A percentile compares a stretch with the other conserved stretches of the same genome.
phyloP scores from a whole-genome alignment of 2,113 vertebrate species.

The Excalfactoria chinensis region DNA sequence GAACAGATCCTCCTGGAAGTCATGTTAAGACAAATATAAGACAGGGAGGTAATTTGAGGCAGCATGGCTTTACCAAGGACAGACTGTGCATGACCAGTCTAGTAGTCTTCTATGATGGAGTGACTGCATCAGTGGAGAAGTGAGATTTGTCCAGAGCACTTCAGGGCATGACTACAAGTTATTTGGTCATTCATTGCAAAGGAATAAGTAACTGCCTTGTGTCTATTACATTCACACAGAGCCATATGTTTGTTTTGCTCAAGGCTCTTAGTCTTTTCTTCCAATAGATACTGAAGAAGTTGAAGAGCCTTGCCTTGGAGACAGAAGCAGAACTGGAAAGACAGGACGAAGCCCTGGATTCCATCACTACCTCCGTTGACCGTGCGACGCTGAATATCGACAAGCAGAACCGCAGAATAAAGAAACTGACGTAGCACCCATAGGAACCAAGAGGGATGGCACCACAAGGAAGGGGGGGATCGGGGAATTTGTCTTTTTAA shows the following conservation, averaged over 20 bases:
- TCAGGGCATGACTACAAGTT: background rate
- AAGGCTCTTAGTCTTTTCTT: background rate
- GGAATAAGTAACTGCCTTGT: accelerated
- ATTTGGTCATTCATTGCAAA: background rate
- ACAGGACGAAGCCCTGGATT: constrained; percentile 89
- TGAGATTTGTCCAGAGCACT: background rate
- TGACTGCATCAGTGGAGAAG: background rate
- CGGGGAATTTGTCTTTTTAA: accelerated
- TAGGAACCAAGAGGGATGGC: accelerated
- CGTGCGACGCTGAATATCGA: constrained; percentile 81
- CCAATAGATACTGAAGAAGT: constrained; percentile 88
- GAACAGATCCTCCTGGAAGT: background rate
- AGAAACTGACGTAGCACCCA: constrained; percentile 79
- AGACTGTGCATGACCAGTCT: background rate
- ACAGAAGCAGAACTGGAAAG: constrained; percentile 89
- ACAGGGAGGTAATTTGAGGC: background rate
- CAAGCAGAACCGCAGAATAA: constrained; percentile 88
- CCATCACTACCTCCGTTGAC: constrained; percentile 83
- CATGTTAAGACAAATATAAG: background rate
- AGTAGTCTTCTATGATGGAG: background rate
- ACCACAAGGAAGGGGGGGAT: accelerated
- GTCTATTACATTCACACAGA: background rate
- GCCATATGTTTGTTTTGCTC: accelerated
- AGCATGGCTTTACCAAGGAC: background rate
- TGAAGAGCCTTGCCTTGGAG: constrained; percentile 91